Conservation (phyloP, 2,113 vertebrate species). For the Tinamus guttatus region DNA sequence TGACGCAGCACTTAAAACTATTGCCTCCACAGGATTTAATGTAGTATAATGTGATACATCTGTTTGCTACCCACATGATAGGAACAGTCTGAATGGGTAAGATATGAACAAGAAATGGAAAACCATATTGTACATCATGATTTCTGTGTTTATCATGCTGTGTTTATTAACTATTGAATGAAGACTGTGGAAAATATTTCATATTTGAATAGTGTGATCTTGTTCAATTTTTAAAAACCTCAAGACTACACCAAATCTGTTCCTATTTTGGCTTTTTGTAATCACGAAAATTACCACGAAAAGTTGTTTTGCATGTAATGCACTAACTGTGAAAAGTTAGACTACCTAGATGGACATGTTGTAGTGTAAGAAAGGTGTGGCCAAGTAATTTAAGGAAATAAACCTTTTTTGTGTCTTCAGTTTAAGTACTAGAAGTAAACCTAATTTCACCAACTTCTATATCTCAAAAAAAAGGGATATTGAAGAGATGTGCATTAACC, state of each 20-base stretch:
- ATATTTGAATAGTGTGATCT: neutral
- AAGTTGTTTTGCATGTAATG: neutral
- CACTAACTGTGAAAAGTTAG: neutral
- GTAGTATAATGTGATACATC: conserved; percentile 62
- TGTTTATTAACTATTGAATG: neutral
- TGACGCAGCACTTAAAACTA: conserved; percentile 61
- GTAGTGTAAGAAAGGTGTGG: neutral
- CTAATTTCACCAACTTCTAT: neutral
- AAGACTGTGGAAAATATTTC: neutral
- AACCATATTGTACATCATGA: neutral
- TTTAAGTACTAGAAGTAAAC: neutral
- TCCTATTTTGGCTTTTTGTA: neutral
- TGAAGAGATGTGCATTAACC: neutral
- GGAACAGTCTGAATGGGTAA: neutral
- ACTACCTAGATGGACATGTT: neutral
- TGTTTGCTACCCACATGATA: conserved; percentile 57
- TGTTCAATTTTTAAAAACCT: neutral
- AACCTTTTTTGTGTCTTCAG: conserved; percentile 29
- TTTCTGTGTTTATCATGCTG: neutral
- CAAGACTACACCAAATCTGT: neutral
- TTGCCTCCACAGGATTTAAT: conserved; percentile 66
- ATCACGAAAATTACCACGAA: neutral
- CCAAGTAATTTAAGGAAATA: conserved; percentile 48
- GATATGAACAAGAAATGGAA: neutral
- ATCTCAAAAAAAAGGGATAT: neutral